Base-by-base conservation (phyloP, 2,113 vertebrate genomes). In the Lepisosteus oculatus region DNA sequence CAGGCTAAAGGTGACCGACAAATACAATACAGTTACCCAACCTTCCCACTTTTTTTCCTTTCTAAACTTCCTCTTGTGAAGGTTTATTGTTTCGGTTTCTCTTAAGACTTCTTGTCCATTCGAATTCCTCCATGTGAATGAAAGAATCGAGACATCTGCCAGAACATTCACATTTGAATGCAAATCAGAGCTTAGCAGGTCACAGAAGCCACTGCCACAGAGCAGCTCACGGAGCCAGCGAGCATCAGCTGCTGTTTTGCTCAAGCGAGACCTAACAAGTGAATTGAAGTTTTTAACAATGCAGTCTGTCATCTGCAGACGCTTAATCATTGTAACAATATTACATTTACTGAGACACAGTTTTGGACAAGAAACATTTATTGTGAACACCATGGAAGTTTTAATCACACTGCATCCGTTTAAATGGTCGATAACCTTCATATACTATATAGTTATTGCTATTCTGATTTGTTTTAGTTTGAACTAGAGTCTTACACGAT, bases 131-230 rank as follows among this genome's bases (percentile, higher is more conserved):
- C 84, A 75, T 71, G 74, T 83, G 85, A 90, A 86, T 89, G 84
- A 83, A 83, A 76, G 83, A 83, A 85, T 86, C 89, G 79, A 90
- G 92, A 95, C 95, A 96, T 93, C 94, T 94, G 95, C 92, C 87
- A 79, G 89, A 84, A 84, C 79, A 74, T 76, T 81, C 76, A 85
- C 82, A 95, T 95, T 93, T 89, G 91, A 86, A 96, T 96, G 93
- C 93, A 93, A 93, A 95, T 93, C 86, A 89, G 86, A 85, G 87
- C 75, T 80, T 63, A 77, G 57, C 67, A 67, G 81, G 78, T 70
- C 81, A 74, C 79, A 70, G 78, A 74, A 76, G 81, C 80, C 81
- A 67, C 78, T 12, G n/a, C 71, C 73, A 78, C 77, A 77, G 81
- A 44, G n/a, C 79, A 70, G 54, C 77, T 69, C 73, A 74, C 67